Percentiles rank a stretch among this genome's conserved stretches.
These are phyloP conservation scores for Heterotis niloticus DNA, from an alignment of 2,113 vertebrate genomes.

Conservation along the genomic window DNA sequence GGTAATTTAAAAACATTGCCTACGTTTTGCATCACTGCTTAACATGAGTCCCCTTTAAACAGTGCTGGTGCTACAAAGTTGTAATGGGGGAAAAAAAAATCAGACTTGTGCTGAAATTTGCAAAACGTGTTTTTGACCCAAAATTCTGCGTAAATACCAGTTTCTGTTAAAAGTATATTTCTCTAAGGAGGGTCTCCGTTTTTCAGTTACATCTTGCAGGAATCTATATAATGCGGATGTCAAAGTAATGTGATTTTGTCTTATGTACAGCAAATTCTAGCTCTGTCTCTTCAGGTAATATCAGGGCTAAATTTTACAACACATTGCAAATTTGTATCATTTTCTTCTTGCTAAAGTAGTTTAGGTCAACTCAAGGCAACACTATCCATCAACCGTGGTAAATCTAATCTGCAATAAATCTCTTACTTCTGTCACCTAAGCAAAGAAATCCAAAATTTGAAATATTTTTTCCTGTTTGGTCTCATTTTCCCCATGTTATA, in stretches of 20 bases:
- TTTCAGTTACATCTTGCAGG: conserved; percentile 29
- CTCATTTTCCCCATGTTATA: neutral
- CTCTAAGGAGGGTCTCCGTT: conserved; percentile 19
- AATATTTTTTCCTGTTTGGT: conserved; percentile 16
- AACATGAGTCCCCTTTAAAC: conserved; percentile 2
- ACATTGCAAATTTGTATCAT: conserved; percentile 1
- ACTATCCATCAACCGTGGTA: conserved; percentile 18
- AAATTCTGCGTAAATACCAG: conserved; percentile 25
- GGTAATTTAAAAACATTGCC: conserved; percentile 9
- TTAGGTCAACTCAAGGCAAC: conserved; percentile 6
- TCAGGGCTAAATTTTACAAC: conserved; percentile 14
- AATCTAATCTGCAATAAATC: conserved; percentile 27
- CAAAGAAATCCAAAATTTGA: conserved; percentile 52
- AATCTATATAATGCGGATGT: conserved; percentile 35
- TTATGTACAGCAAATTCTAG: conserved; percentile 21
- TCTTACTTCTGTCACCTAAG: conserved; percentile 14
- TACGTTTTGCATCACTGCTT: conserved; percentile 21
- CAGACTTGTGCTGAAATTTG: conserved; percentile 14
- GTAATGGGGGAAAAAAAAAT: conserved; percentile 18
- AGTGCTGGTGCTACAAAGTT: conserved; percentile 22
- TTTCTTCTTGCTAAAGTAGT: conserved; percentile 15
- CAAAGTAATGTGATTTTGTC: conserved; percentile 29
- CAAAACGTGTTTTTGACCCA: conserved; percentile 25
- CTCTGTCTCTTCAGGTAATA: conserved; percentile 25
- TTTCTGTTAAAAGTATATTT: conserved; percentile 30